Base-by-base conservation (phyloP, 2,888 invertebrate species). In the Imbricaverruca yamaguchii region DNA sequence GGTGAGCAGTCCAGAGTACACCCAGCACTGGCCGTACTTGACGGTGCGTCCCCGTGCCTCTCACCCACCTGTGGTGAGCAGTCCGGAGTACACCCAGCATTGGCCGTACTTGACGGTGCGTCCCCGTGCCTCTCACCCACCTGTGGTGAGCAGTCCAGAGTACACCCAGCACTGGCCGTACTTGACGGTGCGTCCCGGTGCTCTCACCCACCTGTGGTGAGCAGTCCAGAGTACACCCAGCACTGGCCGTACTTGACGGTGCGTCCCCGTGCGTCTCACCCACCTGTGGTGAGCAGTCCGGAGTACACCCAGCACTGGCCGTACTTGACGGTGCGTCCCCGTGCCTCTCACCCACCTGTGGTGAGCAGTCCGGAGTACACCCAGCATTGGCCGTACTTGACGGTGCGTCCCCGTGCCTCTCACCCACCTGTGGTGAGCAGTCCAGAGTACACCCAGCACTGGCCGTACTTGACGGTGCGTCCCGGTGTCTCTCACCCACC, bases 91-190 rank as follows among this genome's bases (percentile, higher is more conserved):
- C 4, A 94, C 94, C 94, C 94, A 95, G 86, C 93, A 93, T 86
- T 94, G 93, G 9, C 93, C 93, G 85, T 93, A 95, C 25, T 90
- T 90, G 13, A 93, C 92, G 0, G 93, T 92, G 80, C 89, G 88
- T 56, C 91, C 91, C 53, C 53, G 15, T 18, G 13, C 18, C 74
- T 9, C 18, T 39, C 59, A 83, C 87, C 87, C 86, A 93, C 93
- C 89, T 69, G 93, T 91, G 56, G 92, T 92, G 3, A 91, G 91
- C 39, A 92, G 89, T 4, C 92, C 93, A 0, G 93, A 92, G 86
- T 91, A 95, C 4, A 94, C 94, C 94, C 94, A 95, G 86, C 93
- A 93, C 86, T 94, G 93, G 9, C 93, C 93, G 85, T 93, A 95
- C 25, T 90, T 90, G 13, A 93, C 92, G 0, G 93, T 92, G 80